These are phyloP conservation scores for Emesis castigata DNA, from an alignment of 2,888 invertebrate species.

Conservation along the genomic window DNA sequence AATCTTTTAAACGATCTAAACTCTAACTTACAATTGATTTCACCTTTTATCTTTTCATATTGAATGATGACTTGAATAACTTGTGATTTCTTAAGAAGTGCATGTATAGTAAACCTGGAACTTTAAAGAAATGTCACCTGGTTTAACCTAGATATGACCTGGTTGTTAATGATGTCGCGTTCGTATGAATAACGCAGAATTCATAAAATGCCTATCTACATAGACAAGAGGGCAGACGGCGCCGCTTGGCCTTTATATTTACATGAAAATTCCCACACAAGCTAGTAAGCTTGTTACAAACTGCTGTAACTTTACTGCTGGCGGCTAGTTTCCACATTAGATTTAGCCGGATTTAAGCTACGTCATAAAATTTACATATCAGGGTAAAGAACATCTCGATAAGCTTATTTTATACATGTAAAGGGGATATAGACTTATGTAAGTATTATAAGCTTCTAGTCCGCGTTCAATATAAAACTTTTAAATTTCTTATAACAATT, in stretches of 20 bases:
- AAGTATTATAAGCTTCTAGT: background rate
- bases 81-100: background rate
- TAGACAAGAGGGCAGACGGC: conserved; percentile 65
- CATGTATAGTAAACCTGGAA: background rate
- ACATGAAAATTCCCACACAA: conserved; percentile 31
- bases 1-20: background rate
- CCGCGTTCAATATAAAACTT: background rate
- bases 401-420: background rate
- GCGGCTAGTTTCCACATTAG: conserved; percentile 61
- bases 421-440: background rate
- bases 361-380: conserved; percentile 22
- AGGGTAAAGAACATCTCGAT: conserved; percentile 8
- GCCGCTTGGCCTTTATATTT: conserved; percentile 20
- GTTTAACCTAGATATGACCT: conserved; percentile 28
- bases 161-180: conserved; percentile 31
- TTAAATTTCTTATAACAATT: background rate
- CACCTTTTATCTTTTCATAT: background rate
- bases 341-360: conserved; percentile 46
- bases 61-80: background rate
- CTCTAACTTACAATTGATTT: background rate
- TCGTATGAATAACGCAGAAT: conserved; percentile 33
- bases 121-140: conserved; percentile 26
- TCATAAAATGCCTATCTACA: conserved; percentile 12
- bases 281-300: conserved; percentile 59
- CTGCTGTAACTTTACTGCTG: conserved; percentile 56